Evolutionary conservation across 1,140 invertebrate species (phyloP).

Genomic region (Apocrypta bakeri): DNA sequence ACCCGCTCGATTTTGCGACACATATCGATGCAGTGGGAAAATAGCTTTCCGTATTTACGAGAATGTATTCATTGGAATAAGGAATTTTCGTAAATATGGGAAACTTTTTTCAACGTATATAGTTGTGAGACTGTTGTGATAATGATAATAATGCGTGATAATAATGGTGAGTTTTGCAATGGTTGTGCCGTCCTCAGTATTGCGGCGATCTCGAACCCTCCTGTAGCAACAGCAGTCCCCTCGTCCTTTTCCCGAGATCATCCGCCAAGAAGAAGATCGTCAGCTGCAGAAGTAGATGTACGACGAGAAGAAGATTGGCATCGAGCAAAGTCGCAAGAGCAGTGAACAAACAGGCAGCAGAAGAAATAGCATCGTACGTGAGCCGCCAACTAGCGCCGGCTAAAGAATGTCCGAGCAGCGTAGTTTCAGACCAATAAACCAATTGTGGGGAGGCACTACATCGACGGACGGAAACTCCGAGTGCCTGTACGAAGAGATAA

Average conservation of each 20-base stretch:
- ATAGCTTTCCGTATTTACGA: too few relatives aligned
- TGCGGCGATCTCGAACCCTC: slow-evolving; percentile 12
- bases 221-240: neutral
- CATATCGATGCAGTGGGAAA: too few relatives aligned
- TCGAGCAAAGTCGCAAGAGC: neutral
- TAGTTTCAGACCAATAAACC: slow-evolving; percentile 73
- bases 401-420: slow-evolving; percentile 70
- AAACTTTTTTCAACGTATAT: too few relatives aligned
- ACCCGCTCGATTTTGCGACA: too few relatives aligned
- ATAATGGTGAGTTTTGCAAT: neutral
- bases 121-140: neutral
- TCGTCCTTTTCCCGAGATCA: neutral
- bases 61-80: too few relatives aligned
- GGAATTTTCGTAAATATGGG: too few relatives aligned
- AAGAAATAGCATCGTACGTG: neutral
- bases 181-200: slow-evolving; percentile 4
- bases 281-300: neutral
- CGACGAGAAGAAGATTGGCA: neutral
- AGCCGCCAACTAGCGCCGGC: neutral
- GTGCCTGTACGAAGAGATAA: slow-evolving; percentile 73
- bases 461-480: slow-evolving; percentile 71
- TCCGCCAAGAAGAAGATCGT: neutral
- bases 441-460: slow-evolving; percentile 67
- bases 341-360: too few relatives aligned
- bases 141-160: neutral